phyloP scores from a whole-genome alignment of 2,888 invertebrate genomes.

The Orchesellides sinensis region DNA sequence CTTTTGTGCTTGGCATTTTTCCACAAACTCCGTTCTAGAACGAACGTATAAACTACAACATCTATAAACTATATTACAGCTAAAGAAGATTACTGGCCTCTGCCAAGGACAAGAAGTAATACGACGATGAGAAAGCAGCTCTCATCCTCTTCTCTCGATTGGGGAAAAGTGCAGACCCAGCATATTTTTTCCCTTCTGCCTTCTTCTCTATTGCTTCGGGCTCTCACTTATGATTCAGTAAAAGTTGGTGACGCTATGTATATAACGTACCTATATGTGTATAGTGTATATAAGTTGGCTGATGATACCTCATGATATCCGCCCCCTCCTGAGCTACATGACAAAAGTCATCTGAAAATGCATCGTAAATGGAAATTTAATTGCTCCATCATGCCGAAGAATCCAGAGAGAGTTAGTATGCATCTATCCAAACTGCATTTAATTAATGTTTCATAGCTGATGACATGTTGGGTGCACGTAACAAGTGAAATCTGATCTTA shows the following conservation, averaged over 20 bases:
- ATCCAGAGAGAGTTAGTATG: neutral
- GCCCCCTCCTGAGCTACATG: slow-evolving; percentile 49
- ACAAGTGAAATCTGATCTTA: neutral
- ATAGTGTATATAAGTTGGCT: slow-evolving; percentile 24
- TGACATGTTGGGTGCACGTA: neutral
- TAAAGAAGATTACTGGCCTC: slow-evolving; percentile 30
- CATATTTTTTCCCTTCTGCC: slow-evolving; percentile 56
- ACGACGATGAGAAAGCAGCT: slow-evolving; percentile 58
- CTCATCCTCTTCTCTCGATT: slow-evolving; percentile 65
- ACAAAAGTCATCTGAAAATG: slow-evolving; percentile 60
- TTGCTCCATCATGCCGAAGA: slow-evolving; percentile 15
- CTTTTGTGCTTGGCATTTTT: slow-evolving; percentile 55
- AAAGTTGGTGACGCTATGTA: slow-evolving; percentile 38
- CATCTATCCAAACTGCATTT: neutral
- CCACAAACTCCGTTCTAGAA: slow-evolving; percentile 42
- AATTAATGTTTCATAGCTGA: neutral
- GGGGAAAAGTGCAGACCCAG: slow-evolving; percentile 61
- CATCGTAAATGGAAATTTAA: slow-evolving; percentile 60
- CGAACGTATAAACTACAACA: no score
- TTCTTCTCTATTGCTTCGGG: neutral
- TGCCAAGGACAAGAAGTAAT: slow-evolving; percentile 20
- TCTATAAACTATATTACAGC: no score
- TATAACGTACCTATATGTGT: no score
- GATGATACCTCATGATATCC: slow-evolving; percentile 53
- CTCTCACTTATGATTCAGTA: slow-evolving; percentile 7